Evolutionary conservation across 2,113 vertebrate genomes (phyloP).

Genomic region (Trichomycterus rosablanca): DNA sequence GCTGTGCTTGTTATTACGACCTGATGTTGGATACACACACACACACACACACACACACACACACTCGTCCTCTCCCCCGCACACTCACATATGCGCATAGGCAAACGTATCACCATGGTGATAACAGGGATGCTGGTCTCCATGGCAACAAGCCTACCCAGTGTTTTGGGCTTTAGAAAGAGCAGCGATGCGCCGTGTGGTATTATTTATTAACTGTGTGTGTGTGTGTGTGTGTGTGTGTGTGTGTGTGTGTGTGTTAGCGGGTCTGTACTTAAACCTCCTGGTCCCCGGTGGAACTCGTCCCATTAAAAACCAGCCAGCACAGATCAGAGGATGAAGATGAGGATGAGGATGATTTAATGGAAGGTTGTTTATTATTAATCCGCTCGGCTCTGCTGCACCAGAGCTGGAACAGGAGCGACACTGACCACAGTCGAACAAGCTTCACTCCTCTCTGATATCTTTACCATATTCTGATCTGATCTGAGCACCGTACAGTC

Average conservation of each 20-base stretch:
- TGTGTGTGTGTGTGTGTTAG: neutral
- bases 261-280: neutral
- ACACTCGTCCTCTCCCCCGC: neutral
- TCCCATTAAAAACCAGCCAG: too few species aligned
- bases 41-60: constrained; percentile 10
- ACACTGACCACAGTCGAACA: too few species aligned
- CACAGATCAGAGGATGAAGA: neutral
- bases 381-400: too few species aligned
- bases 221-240: neutral
- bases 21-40: too few species aligned
- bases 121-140: constrained; percentile 46
- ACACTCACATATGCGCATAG: neutral
- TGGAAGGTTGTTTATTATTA: too few species aligned
- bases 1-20: too few species aligned
- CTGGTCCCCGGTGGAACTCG: neutral
- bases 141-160: constrained; percentile 54
- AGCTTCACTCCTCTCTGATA: too few species aligned
- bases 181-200: neutral
- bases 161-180: neutral
- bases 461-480: too few species aligned
- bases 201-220: neutral
- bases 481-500: too few species aligned
- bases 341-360: neutral
- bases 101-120: constrained; percentile 46
- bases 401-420: too few species aligned